These are phyloP conservation scores for Liodrosophila aerea DNA, from an alignment of 2,888 invertebrate species.

Conservation along the genomic window DNA sequence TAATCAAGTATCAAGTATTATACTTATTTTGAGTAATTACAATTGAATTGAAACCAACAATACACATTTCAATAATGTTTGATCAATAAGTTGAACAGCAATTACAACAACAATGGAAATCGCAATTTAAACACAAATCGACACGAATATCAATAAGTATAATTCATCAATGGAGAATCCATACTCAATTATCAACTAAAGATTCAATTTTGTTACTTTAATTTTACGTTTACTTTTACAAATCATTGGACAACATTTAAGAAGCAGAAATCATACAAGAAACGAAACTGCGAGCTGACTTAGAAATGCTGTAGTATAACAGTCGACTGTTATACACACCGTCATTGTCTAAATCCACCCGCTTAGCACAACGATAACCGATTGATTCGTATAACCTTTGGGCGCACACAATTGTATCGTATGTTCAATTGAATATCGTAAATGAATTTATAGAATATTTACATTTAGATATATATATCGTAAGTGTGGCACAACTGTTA, in stretches of 20 bases:
- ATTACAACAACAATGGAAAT: slow-evolving; percentile 63
- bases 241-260: slow-evolving; percentile 38
- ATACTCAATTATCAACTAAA: slow-evolving; percentile 26
- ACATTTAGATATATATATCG: too few species aligned
- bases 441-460: background rate
- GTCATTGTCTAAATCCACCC: too few species aligned
- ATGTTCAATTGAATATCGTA: too few species aligned
- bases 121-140: slow-evolving; percentile 48
- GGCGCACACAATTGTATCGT: background rate
- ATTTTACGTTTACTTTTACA: slow-evolving; percentile 30
- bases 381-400: slow-evolving; percentile 41
- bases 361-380: slow-evolving; percentile 62
- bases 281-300: slow-evolving; percentile 11
- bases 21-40: too few species aligned
- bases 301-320: slow-evolving; percentile 19
- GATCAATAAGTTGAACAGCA: slow-evolving; percentile 41
- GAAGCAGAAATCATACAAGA: slow-evolving; percentile 21
- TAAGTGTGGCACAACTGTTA: slow-evolving; percentile 24
- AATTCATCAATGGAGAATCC: slow-evolving; percentile 8
- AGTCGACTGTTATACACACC: slow-evolving; percentile 5
- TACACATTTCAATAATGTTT: slow-evolving; percentile 4
- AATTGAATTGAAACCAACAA: too few species aligned
- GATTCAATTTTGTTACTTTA: background rate
- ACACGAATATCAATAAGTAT: slow-evolving; percentile 43
- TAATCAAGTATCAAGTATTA: too few species aligned